Base-by-base conservation (phyloP, 1,140 invertebrate species). In the Drosophila ohnishii region DNA sequence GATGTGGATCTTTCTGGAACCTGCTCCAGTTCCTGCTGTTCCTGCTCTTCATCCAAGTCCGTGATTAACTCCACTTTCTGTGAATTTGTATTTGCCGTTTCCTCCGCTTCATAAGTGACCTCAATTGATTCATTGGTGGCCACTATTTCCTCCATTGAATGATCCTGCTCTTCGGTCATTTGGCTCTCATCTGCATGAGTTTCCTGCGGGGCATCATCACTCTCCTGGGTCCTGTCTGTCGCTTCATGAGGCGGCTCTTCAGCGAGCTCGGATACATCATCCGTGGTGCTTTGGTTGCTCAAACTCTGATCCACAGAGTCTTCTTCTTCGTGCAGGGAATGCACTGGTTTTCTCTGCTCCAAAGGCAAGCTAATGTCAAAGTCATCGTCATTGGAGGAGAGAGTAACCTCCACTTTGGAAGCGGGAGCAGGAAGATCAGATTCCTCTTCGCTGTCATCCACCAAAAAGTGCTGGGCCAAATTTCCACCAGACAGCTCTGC, bases 91-190 rank as follows among this genome's bases (percentile, higher is more conserved):
- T 66, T 67, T 10, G 35, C 34, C 2, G 63, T 66, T 30, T 91
- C 80, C 5, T 78, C 67, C 0, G 73, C 65, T 22, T 90, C 88
- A n/a, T 90, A 85, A 0, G 85, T 90, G 11, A 87, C 73, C 47
- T 91, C 90, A 7, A 91, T 71, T 0, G 90, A 91, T 37, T 86
- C 79, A 55, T 91, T 91, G 8, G 82, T 78, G 19, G 82, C 88
- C 2, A 91, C 62, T 1, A 91, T 90, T 35, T 91, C 90, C 30
- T 91, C 90, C 51, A 91, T 71, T 3, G 90, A 91, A 51, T 91
- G 75, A 80, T 91, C 90, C 32, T 90, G 79, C 44, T 91, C 90
- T 30, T 74, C 78, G 19, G 69, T 81, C 25, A 69, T 39, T 35
- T 69, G 65, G 13, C 65, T 67, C 11, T 71, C 35, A n/a, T 45